These are phyloP conservation scores for Piliocolobus tephrosceles DNA, from an alignment of 2,113 vertebrate species.

Conservation along the genomic window DNA sequence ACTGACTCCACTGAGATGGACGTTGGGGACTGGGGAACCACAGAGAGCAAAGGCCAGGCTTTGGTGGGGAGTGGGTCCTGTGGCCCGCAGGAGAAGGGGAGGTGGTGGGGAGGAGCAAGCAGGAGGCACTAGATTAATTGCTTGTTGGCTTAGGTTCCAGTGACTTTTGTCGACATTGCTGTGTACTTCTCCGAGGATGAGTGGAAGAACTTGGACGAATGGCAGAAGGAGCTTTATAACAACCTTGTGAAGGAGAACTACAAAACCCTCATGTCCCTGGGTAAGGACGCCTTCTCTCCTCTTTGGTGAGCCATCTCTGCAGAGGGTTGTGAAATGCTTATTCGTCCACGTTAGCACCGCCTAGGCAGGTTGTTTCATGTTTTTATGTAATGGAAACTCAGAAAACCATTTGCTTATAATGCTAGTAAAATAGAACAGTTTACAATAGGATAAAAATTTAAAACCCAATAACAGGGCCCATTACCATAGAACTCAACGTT, in stretches of 20 bases:
- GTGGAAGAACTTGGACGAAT: conserved; percentile 87
- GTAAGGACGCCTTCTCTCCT: conserved; percentile 60
- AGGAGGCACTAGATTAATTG: not conserved
- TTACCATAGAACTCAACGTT: rapidly evolving
- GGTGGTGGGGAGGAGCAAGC: not conserved
- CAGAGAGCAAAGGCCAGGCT: not conserved
- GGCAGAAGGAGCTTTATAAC: conserved; percentile 87
- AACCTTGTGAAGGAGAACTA: conserved; percentile 88
- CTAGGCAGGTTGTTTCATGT: not conserved
- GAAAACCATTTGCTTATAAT: not conserved
- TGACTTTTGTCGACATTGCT: conserved; percentile 86
- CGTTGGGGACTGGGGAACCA: rapidly evolving
- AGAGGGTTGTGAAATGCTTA: not conserved
- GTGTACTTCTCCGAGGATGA: conserved; percentile 89
- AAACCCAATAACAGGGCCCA: not conserved
- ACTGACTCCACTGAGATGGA: not conserved
- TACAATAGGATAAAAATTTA: not conserved
- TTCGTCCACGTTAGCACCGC: rapidly evolving
- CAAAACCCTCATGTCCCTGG: conserved; percentile 83
- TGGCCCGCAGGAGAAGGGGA: rapidly evolving
- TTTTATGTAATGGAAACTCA: not conserved
- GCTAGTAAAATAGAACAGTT: not conserved
- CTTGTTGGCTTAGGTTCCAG: conserved; percentile 79
- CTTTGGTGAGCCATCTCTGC: rapidly evolving
- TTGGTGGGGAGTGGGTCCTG: rapidly evolving